phyloP scores from a whole-genome alignment of 2,888 invertebrate species.

The Brachylomia viminalis region DNA sequence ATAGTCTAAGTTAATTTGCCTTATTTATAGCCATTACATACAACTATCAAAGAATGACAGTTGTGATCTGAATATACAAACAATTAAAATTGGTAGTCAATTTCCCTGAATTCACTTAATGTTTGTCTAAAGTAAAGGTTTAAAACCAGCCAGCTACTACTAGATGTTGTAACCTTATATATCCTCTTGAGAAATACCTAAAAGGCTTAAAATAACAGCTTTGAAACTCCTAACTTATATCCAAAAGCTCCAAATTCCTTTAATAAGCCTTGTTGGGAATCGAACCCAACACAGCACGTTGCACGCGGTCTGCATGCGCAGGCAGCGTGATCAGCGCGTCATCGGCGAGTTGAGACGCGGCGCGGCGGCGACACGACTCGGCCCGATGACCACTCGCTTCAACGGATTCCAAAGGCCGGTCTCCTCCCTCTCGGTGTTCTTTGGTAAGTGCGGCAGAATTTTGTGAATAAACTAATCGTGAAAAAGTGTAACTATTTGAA shows the following conservation, averaged over 20 bases:
- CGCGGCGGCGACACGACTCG: too few relatives aligned
- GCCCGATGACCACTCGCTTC: too few relatives aligned
- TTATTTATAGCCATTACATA: background rate
- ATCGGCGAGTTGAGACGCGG: too few relatives aligned
- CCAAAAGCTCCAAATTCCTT: background rate
- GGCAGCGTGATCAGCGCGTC: too few relatives aligned
- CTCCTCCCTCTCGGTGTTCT: constrained; percentile 93
- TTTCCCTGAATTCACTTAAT: too few relatives aligned
- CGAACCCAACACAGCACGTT: too few relatives aligned
- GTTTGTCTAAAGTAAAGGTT: background rate
- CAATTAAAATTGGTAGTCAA: background rate
- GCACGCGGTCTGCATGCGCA: too few relatives aligned
- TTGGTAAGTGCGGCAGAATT: constrained; percentile 92
- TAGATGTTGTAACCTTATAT: background rate
- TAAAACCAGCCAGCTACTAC: too few relatives aligned
- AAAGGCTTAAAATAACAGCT: background rate
- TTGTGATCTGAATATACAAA: background rate
- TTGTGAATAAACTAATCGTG: constrained; percentile 87
- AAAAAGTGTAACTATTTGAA: constrained; percentile 85
- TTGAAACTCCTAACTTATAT: too few relatives aligned
- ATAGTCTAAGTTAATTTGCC: background rate
- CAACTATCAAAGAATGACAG: too few relatives aligned
- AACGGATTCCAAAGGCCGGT: constrained; percentile 94
- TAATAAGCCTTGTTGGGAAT: background rate
- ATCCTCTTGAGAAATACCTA: background rate